Base-by-base conservation (phyloP, 1,140 invertebrate genomes). In the Wasmannia auropunctata region DNA sequence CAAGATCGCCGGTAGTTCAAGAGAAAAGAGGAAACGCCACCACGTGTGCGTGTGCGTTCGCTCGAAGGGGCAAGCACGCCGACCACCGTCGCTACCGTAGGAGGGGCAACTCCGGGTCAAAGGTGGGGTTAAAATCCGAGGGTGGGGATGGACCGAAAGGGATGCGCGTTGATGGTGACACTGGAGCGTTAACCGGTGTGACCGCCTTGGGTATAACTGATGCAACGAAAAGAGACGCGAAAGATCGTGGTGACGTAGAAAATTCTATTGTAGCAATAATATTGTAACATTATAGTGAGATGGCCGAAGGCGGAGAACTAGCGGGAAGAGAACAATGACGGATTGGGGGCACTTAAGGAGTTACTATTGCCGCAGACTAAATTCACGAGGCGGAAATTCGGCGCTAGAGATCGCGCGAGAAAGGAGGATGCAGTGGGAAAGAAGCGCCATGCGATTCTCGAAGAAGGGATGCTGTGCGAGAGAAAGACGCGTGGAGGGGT, bases 101-200 rank as follows among this genome's bases (percentile, higher is more conserved):
- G 88, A 72, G 87, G 72, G 85, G 63, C 72, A 40, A 88, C 34
- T 6, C 7, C 19, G 49, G 22, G 4, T 16, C 65, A 83, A 49
- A 75, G 75, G 87, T 74, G 83, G 87, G 72, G 88, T 34, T 22
- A 6, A 2, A 43, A 34, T 49, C 1, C 11, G 3, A 46, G 10
- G 31, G 88, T 86, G 60, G 88, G 88, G 88, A 60, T 67, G 34
- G n/a, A 54, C 16, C 75, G 40, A 51, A 77, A 77, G 88, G 79
- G 76, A 58, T 60, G 79, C 31, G 63, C 76, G 70, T 62, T 25
- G 56, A 69, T n/a, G 56, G 65, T 54, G 87, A 77, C 54, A 65
- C 43, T n/a, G 83, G n/a, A 80, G 31, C 60, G 70, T 51, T 72
- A 85, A 67, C 74, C 58, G 58, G 67, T 43, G 51, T 6, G 70